Evolutionary conservation across 1,140 invertebrate species (phyloP).

Genomic region (Spodoptera litura): DNA sequence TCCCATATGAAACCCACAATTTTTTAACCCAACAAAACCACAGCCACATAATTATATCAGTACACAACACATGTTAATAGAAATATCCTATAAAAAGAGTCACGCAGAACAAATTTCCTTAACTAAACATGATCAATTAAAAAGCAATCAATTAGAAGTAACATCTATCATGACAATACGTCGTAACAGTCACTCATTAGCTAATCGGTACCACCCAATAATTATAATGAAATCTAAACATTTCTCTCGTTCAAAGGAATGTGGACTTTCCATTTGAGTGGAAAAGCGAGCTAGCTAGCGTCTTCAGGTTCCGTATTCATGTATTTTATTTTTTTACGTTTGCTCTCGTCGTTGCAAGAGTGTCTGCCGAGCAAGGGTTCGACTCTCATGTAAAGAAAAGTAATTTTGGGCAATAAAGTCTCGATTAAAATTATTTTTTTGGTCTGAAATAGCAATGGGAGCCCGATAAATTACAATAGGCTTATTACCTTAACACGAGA

Average conservation of each 20-base stretch:
- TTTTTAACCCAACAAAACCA: not conserved
- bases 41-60: not conserved
- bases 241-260: constrained; percentile 45
- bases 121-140: constrained; percentile 35
- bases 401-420: too few relatives aligned
- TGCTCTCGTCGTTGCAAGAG: too few relatives aligned
- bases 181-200: constrained; percentile 48
- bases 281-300: constrained; percentile 6
- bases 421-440: too few relatives aligned
- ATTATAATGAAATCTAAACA: constrained; percentile 56
- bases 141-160: constrained; percentile 47
- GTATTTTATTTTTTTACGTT: too few relatives aligned
- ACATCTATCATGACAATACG: constrained; percentile 48
- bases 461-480: too few relatives aligned
- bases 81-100: not conserved
- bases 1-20: not conserved
- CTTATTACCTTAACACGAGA: too few relatives aligned
- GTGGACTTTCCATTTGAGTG: constrained; percentile 49
- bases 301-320: constrained; percentile 21
- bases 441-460: too few relatives aligned
- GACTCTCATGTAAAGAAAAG: too few relatives aligned
- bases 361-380: too few relatives aligned
- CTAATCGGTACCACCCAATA: constrained; percentile 51
- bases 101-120: constrained; percentile 24
- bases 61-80: not conserved